Conservation (phyloP, 2,113 vertebrate genomes). For the Cacatua alba region DNA sequence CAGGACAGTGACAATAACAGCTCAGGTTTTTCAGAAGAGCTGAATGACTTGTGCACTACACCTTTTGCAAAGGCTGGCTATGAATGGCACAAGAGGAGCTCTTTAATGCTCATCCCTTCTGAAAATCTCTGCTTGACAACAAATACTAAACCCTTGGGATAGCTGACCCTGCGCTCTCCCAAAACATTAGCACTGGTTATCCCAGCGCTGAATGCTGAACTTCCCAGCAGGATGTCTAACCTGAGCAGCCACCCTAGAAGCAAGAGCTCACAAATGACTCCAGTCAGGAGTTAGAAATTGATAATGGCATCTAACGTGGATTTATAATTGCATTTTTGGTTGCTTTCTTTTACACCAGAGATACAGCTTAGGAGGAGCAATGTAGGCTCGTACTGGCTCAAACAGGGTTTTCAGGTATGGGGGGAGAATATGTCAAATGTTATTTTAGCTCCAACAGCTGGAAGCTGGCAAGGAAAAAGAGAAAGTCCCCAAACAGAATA, state of each 20-base stretch:
- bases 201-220: neutral
- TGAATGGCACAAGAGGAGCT: neutral
- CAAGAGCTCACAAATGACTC: neutral
- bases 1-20: constrained; percentile 35
- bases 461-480: neutral
- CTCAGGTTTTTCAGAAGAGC: neutral
- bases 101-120: neutral
- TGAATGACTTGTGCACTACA: neutral
- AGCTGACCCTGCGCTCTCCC: neutral
- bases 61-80: neutral
- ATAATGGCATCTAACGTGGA: neutral
- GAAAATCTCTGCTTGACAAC: neutral
- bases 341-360: neutral
- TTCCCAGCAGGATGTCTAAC: neutral
- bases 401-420: neutral
- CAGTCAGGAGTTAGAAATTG: neutral
- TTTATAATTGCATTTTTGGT: neutral
- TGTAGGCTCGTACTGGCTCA: neutral
- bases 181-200: neutral
- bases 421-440: neutral
- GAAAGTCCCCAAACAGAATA: neutral
- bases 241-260: neutral
- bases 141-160: neutral
- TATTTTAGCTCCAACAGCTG: neutral
- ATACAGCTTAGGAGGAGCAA: neutral